Percentiles rank a stretch among this genome's conserved stretches.
These are phyloP conservation scores for Eucriotettix oculatus DNA, from an alignment of 2,888 invertebrate species.

Conservation along the genomic window DNA sequence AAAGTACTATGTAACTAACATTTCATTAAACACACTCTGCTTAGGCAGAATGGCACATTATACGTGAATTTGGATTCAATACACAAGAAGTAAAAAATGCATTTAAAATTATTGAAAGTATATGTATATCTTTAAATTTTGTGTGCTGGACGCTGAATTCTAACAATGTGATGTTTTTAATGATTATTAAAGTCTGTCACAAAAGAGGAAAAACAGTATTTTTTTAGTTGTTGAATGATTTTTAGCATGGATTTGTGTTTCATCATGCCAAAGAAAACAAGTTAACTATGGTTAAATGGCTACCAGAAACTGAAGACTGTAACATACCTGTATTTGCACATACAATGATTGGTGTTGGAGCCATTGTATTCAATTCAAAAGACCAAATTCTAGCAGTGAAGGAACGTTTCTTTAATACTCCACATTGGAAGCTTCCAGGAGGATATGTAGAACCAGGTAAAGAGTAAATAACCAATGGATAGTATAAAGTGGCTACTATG, in stretches of 20 bases:
- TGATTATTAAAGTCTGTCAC: no score
- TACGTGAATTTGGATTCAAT: no score
- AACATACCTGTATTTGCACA: slow-evolving; percentile 68
- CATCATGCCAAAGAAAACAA: slow-evolving; percentile 69
- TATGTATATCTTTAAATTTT: no score
- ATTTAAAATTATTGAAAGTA: no score
- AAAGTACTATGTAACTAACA: no score
- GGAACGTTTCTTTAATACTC: slow-evolving; percentile 39
- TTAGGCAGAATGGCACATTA: no score
- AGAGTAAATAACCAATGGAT: not conserved
- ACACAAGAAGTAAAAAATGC: no score
- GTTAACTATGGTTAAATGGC: slow-evolving; percentile 70
- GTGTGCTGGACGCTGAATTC: no score
- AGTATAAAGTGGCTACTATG: not conserved
- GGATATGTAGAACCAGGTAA: slow-evolving; percentile 76
- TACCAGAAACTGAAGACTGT: slow-evolving; percentile 38
- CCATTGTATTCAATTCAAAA: slow-evolving; percentile 62
- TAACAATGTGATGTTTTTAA: no score
- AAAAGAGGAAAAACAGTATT: no score
- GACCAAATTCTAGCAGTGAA: slow-evolving; percentile 64
- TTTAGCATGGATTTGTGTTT: slow-evolving; percentile 63
- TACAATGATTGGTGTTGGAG: slow-evolving; percentile 70
- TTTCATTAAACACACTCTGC: no score
- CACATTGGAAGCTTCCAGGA: slow-evolving; percentile 82
- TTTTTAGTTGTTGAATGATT: no score